Evolutionary conservation across 2,797 vertebrate genomes (phyloP).

Genomic region (Acanthornis magna): DNA sequence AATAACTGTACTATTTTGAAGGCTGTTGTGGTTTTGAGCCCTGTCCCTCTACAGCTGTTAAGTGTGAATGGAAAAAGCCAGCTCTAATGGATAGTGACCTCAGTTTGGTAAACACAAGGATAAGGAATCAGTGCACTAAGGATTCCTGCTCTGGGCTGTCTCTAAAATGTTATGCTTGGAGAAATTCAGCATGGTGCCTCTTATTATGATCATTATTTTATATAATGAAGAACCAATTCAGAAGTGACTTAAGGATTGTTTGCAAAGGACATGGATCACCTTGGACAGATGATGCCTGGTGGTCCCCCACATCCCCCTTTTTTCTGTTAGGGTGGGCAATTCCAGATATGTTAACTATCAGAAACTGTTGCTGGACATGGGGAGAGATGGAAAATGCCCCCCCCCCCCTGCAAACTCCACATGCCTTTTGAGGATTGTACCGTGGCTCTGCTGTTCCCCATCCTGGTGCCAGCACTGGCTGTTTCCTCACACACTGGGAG

Average conservation of each 20-base stretch:
- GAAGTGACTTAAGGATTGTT: background rate
- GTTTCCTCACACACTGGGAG: no score
- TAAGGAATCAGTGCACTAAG: background rate
- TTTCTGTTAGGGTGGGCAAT: background rate
- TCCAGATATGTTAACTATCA: no score
- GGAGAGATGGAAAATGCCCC: background rate
- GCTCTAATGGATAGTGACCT: background rate
- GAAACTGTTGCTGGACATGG: background rate
- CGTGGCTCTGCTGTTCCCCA: background rate
- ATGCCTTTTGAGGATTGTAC: background rate
- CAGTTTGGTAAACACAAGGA: background rate
- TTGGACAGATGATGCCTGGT: no score
- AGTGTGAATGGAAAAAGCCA: background rate
- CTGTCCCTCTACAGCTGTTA: background rate
- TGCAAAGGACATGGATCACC: background rate
- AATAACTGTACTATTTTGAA: background rate
- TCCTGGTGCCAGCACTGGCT: background rate
- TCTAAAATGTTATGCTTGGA: background rate
- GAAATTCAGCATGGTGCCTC: background rate
- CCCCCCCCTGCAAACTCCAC: background rate
- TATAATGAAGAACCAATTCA: background rate
- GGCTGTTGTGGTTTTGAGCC: background rate
- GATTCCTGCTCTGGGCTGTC: background rate
- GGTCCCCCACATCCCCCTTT: background rate
- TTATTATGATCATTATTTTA: background rate